Percentiles rank a stretch among this genome's conserved stretches.
Evolutionary conservation across 1,140 invertebrate species (phyloP).

Genomic region (Nasonia giraulti): DNA sequence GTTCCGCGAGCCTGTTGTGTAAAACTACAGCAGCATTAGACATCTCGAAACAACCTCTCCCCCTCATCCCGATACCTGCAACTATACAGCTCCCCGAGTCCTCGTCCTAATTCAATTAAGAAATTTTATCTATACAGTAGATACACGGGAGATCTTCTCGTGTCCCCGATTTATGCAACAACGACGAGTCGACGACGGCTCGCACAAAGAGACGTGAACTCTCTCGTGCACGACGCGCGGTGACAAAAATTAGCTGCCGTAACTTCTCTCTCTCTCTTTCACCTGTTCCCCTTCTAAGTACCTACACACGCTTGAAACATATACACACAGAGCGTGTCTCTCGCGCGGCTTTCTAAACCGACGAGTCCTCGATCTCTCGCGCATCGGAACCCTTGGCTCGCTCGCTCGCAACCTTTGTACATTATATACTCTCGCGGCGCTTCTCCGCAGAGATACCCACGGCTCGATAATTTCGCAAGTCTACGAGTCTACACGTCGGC

Average conservation of each 20-base stretch:
- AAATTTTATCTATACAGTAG: neutral
- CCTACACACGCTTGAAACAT: too few species aligned
- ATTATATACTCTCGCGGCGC: neutral
- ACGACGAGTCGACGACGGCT: neutral
- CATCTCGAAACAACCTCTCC: too few species aligned
- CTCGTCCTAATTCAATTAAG: neutral
- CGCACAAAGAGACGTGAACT: neutral
- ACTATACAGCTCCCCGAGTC: neutral
- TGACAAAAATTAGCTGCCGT: constrained; percentile 31
- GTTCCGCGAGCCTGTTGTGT: too few species aligned
- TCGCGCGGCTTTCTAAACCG: constrained; percentile 42
- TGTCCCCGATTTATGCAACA: constrained; percentile 4
- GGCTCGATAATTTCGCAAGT: constrained; percentile 7
- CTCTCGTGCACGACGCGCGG: neutral
- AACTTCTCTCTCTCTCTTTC: constrained; percentile 25
- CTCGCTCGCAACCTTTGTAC: constrained; percentile 8
- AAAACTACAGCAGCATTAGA: too few species aligned
- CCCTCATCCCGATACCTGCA: neutral
- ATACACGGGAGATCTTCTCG: neutral
- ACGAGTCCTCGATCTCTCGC: neutral
- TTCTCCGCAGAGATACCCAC: neutral
- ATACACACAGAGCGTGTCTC: neutral
- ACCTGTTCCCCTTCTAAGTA: constrained; percentile 4
- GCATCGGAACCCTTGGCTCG: neutral
- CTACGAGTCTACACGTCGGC: neutral